Percentiles rank a stretch among this genome's conserved stretches.
phyloP scores from a whole-genome alignment of 1,140 invertebrate species.

The Drosophila ohnishii region DNA sequence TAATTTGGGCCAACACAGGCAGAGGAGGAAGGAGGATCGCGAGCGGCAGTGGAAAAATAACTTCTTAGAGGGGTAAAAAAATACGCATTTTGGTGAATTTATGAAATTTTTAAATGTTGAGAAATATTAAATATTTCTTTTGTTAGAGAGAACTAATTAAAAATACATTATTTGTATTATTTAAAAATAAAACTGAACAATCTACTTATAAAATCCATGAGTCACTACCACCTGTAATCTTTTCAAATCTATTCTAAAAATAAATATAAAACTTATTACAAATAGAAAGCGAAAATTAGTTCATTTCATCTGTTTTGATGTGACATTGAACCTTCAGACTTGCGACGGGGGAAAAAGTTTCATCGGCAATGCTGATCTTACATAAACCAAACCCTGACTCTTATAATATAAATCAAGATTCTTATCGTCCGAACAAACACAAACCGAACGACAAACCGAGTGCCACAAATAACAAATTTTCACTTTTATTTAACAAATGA shows the following conservation, averaged over 20 bases:
- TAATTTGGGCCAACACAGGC: constrained; percentile 66
- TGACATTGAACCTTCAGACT: constrained; percentile 15
- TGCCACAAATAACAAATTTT: constrained; percentile 70
- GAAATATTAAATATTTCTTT: background rate
- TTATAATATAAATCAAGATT: constrained; percentile 60
- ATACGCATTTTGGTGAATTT: background rate
- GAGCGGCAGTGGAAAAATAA: background rate
- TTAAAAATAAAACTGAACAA: no score
- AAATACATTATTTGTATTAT: no score
- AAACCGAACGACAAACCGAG: constrained; percentile 28
- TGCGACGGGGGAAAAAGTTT: constrained; percentile 3
- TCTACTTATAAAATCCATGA: background rate
- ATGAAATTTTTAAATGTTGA: background rate
- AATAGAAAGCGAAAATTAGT: constrained; percentile 8
- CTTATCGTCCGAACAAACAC: constrained; percentile 39
- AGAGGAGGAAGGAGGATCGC: constrained; percentile 6
- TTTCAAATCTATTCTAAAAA: background rate
- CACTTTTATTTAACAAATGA: constrained; percentile 74
- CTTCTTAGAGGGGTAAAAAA: background rate
- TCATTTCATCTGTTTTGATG: background rate
- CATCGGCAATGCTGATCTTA: constrained; percentile 26
- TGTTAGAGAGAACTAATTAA: background rate
- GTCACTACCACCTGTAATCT: background rate
- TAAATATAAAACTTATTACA: background rate
- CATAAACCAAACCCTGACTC: constrained; percentile 25